A percentile compares a stretch with the other conserved stretches of the same genome.
These are phyloP conservation scores for Balanococcus diminutus DNA, from an alignment of 2,888 invertebrate genomes.

Conservation along the genomic window DNA sequence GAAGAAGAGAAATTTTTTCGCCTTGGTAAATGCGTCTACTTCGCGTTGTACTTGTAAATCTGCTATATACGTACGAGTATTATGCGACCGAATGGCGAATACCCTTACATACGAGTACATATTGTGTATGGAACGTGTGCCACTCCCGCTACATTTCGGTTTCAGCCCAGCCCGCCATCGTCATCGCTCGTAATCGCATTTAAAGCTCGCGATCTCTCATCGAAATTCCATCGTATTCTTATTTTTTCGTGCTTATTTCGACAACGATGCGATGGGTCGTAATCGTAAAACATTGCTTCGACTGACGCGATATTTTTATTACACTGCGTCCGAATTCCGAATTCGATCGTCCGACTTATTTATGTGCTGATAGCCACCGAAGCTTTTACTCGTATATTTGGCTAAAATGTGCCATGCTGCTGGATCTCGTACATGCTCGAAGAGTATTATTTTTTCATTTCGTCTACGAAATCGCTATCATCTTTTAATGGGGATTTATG, in stretches of 20 bases:
- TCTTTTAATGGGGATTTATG: too few relatives aligned
- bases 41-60: not conserved
- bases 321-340: not conserved
- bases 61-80: not conserved
- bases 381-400: too few relatives aligned
- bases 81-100: too few relatives aligned
- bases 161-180: not conserved
- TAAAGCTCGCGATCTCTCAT: slow-evolving; percentile 14
- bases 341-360: not conserved
- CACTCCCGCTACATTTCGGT: not conserved
- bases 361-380: not conserved
- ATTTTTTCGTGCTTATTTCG: not conserved
- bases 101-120: too few relatives aligned
- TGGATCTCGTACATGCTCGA: not conserved
- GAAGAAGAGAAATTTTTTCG: not conserved
- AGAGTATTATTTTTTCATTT: not conserved
- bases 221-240: slow-evolving; percentile 7
- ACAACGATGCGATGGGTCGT: not conserved
- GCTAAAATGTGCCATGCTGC: not conserved
- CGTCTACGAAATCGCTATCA: not conserved
- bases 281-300: slow-evolving; percentile 2
- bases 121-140: too few relatives aligned
- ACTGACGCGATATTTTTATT: not conserved
- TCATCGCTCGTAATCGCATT: not conserved
- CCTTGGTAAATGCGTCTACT: not conserved